Percentiles rank a stretch among this genome's conserved stretches.
Conservation (phyloP, 2,888 invertebrate species). For the Archaeoteleia sp. region DNA sequence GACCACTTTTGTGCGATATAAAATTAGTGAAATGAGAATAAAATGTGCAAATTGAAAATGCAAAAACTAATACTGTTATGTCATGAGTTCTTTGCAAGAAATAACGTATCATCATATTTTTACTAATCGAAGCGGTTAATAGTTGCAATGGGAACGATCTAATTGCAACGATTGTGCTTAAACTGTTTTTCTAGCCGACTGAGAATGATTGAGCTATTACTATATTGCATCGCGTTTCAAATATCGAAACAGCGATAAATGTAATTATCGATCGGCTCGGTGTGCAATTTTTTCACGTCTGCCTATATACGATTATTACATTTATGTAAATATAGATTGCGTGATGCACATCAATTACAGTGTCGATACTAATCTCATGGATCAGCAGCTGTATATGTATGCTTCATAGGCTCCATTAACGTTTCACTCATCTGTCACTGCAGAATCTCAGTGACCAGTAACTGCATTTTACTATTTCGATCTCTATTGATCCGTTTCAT, state of each 20-base stretch:
- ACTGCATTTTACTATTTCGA: slow-evolving; percentile 5
- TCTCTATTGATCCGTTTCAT: no score
- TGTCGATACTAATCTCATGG: slow-evolving; percentile 16
- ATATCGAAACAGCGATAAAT: slow-evolving; percentile 20
- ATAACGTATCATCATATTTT: slow-evolving; percentile 29
- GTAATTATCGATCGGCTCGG: slow-evolving; percentile 32
- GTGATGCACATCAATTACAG: slow-evolving; percentile 23
- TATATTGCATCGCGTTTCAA: slow-evolving; percentile 32
- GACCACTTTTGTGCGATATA: no score
- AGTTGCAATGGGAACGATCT: slow-evolving; percentile 24
- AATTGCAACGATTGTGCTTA: slow-evolving; percentile 41
- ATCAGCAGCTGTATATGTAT: slow-evolving; percentile 28
- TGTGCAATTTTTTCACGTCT: slow-evolving; percentile 15
- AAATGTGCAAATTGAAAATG: slow-evolving; percentile 4
- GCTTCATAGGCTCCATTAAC: slow-evolving; percentile 31
- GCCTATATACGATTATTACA: slow-evolving; percentile 31
- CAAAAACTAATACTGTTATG: slow-evolving; percentile 27
- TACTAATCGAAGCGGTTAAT: slow-evolving; percentile 22
- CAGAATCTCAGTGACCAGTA: slow-evolving; percentile 13
- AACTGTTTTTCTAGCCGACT: slow-evolving; percentile 27
- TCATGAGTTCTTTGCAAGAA: slow-evolving; percentile 8
- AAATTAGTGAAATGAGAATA: no score
- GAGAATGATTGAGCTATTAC: slow-evolving; percentile 42
- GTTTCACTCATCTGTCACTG: slow-evolving; percentile 43
- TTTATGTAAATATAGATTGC: slow-evolving; percentile 38